Evolutionary conservation across 2,888 invertebrate genomes (phyloP), one percentile per base, ranked within the genome.

Genomic region (Zonitis immaculata): DNA sequence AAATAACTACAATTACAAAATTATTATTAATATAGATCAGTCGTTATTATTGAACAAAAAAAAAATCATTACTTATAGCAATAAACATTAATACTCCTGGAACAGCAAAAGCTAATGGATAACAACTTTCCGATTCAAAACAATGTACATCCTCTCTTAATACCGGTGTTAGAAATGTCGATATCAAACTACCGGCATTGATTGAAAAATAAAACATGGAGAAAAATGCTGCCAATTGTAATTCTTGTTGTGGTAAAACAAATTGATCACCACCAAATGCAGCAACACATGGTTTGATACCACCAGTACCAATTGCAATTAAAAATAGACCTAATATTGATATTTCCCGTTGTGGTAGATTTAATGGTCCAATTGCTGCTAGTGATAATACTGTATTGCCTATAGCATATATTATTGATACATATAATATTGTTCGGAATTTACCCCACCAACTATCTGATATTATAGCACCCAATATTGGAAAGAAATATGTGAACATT

Each of bases 201-300:
- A 97, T 96, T 43, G 93, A 79, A 70, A 96, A 93, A 78, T 97
- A 97, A 75, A 96, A 97, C 1, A 95, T 77, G 0, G 95, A 95
- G 78, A 97, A 97, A 78, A 93, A 97, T 54, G 84, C 84, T 12
- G 87, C 85, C 54, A 95, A 77, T 70, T 91, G 87, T 63, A 78
- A 78, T 64, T 85, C 86, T 76, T 95, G 91, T 60, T 89, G 86
- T 0, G 90, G 90, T 44, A 91, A 64, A 44, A 83, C 79, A 74
- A 95, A 95, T 76, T 95, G 96, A 73, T 97, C 96, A 0, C 95
- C 96, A 1, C 96, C 97, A 73, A 97, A 96, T 0, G 96, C 92
- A 0, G 93, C 83, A 0, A 97, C 95, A 69, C 95, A 96, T 0
- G 96, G 95, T 70, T 97, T 97, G 64, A 97, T 97, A 1, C 95